Conservation (phyloP, 1,140 invertebrate genomes). For the Ceratoteleas bidentatus region DNA sequence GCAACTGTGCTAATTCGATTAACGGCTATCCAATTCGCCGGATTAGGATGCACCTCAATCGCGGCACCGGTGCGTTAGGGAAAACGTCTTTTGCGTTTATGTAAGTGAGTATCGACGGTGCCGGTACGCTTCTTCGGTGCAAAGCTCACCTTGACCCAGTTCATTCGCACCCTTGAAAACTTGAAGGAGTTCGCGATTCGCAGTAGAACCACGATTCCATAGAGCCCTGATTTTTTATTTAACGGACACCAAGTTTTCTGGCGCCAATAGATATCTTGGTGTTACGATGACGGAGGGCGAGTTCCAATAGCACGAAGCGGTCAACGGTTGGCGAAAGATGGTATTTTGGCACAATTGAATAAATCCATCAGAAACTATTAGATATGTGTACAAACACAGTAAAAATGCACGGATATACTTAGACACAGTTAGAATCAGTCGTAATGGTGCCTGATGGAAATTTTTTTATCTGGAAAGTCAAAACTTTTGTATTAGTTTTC, state of each 20-base stretch:
- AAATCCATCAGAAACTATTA: too few relatives aligned
- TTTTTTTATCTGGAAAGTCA: too few relatives aligned
- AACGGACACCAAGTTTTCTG: not conserved
- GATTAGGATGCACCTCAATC: constrained; percentile 68
- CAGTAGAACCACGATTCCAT: not conserved
- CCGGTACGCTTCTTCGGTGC: constrained; percentile 31
- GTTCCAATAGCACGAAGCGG: not conserved
- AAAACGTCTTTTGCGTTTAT: constrained; percentile 51
- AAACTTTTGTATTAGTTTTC: too few relatives aligned
- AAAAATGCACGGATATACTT: too few relatives aligned
- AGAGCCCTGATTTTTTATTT: not conserved
- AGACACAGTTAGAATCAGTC: too few relatives aligned
- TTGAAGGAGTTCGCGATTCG: constrained; percentile 23
- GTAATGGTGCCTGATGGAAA: too few relatives aligned
- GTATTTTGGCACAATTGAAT: too few relatives aligned
- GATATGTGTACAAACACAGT: too few relatives aligned
- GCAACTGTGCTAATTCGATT: constrained; percentile 59
- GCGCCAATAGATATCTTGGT: not conserved
- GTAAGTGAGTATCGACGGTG: constrained; percentile 31
- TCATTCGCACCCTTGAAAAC: constrained; percentile 43
- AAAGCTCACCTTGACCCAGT: constrained; percentile 49
- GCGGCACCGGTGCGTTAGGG: constrained; percentile 35
- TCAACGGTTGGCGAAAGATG: too few relatives aligned
- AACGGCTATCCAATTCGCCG: constrained; percentile 61
- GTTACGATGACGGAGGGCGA: not conserved